phyloP scores from a whole-genome alignment of 37 sponge, comb jelly and placozoan genomes.

The Lycopodina hypogea region DNA sequence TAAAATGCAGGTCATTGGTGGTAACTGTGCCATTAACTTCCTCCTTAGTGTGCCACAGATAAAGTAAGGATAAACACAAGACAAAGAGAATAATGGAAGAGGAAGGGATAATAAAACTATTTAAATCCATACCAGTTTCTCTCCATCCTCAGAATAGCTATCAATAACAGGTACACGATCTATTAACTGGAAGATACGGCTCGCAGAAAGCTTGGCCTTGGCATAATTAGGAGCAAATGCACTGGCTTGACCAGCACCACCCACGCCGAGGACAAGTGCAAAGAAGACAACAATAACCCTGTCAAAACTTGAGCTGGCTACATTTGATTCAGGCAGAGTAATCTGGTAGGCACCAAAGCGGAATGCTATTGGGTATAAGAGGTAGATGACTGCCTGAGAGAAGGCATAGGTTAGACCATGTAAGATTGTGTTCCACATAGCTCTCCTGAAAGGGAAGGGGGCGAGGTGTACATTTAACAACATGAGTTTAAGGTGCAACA shows the following conservation, averaged over 20 bases:
- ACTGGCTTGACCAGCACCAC: slow-evolving; percentile 51
- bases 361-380: slow-evolving; percentile 57
- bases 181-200: slow-evolving; percentile 64
- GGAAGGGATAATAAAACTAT: neutral
- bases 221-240: slow-evolving; percentile 72
- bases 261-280: slow-evolving; percentile 67
- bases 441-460: slow-evolving; percentile 23
- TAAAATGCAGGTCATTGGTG: slow-evolving; percentile 58
- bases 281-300: slow-evolving; percentile 52
- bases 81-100: neutral
- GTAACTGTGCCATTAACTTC: slow-evolving; percentile 23
- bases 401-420: slow-evolving; percentile 67
- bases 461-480: neutral
- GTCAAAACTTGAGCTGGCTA: slow-evolving; percentile 10
- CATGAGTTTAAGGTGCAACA: neutral
- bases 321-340: slow-evolving; percentile 4
- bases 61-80: too few species aligned
- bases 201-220: slow-evolving; percentile 71
- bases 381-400: slow-evolving; percentile 54
- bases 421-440: slow-evolving; percentile 4
- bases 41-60: too few species aligned
- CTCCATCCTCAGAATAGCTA: slow-evolving; percentile 59
- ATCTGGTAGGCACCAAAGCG: slow-evolving; percentile 80
- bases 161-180: slow-evolving; percentile 68
- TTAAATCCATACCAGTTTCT: slow-evolving; percentile 31